Conservation (phyloP, 2,113 vertebrate genomes). For the Ophiodon elongatus region DNA sequence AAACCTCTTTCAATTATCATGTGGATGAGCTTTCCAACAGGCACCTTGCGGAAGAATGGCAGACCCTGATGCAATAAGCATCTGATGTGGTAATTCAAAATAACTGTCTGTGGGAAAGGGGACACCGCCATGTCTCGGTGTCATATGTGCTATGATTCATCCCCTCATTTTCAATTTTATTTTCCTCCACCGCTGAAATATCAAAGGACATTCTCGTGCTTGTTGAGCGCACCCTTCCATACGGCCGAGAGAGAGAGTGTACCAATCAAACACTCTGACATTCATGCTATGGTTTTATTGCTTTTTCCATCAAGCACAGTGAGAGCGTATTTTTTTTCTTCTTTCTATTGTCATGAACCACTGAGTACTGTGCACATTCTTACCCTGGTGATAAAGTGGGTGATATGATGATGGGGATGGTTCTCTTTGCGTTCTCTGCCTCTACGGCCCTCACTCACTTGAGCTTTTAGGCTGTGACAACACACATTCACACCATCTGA, state of each 20-base stretch:
- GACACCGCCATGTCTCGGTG: constrained; percentile 22
- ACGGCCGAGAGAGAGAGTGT: constrained; percentile 19
- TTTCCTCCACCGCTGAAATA: constrained; percentile 41
- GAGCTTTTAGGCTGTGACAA: constrained; percentile 10
- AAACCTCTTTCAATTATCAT: constrained; percentile 66
- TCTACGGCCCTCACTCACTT: neutral
- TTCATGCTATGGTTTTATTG: constrained; percentile 54
- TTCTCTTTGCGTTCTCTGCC: constrained; percentile 1
- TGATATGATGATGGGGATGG: constrained; percentile 19
- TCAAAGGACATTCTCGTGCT: constrained; percentile 38
- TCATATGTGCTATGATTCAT: constrained; percentile 60
- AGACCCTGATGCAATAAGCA: constrained; percentile 25
- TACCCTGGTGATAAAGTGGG: constrained; percentile 20
- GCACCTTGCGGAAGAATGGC: constrained; percentile 37
- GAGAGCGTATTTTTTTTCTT: neutral
- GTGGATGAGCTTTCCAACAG: constrained; percentile 60
- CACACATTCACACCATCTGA: constrained; percentile 11
- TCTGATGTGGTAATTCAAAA: constrained; percentile 63
- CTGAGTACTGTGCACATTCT: constrained; percentile 21
- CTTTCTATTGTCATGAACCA: constrained; percentile 27
- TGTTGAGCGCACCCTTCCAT: constrained; percentile 38
- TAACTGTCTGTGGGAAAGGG: constrained; percentile 38
- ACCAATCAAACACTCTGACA: constrained; percentile 39
- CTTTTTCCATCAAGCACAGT: constrained; percentile 24
- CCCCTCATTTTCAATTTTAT: constrained; percentile 35